These are phyloP conservation scores for Eueides isabella DNA, from an alignment of 1,140 invertebrate species.

Conservation along the genomic window DNA sequence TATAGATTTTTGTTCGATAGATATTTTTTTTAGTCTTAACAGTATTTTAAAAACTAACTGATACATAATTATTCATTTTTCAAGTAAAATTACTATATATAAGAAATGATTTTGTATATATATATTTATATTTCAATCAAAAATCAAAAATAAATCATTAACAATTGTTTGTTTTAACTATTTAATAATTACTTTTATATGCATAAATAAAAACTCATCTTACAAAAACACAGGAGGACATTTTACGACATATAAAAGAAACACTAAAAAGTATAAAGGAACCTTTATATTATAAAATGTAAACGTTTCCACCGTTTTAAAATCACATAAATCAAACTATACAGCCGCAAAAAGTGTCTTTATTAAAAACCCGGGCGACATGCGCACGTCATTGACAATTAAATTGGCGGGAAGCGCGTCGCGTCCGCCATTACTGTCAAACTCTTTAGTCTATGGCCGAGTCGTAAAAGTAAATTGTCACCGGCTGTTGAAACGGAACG, in stretches of 20 bases:
- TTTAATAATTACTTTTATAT: background rate
- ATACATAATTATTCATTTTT: no score
- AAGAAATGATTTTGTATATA: no score
- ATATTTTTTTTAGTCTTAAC: no score
- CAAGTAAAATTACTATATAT: no score
- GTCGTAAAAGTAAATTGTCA: slow-evolving; percentile 80
- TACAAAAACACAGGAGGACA: background rate
- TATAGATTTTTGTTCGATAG: no score
- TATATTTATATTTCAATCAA: no score
- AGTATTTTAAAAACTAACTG: no score
- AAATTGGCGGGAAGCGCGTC: slow-evolving; percentile 43
- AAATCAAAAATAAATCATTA: background rate
- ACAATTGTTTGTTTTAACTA: background rate
- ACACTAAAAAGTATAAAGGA: background rate
- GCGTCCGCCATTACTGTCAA: slow-evolving; percentile 77
- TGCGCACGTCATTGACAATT: slow-evolving; percentile 36
- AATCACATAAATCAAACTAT: slow-evolving; percentile 12
- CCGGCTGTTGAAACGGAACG: slow-evolving; percentile 68
- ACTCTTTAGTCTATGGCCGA: slow-evolving; percentile 75
- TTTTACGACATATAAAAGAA: slow-evolving; percentile 15
- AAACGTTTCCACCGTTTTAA: slow-evolving; percentile 13
- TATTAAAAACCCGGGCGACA: slow-evolving; percentile 23
- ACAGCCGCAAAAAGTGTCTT: slow-evolving; percentile 18
- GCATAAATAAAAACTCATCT: background rate
- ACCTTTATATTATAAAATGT: slow-evolving; percentile 3